Evolutionary conservation across 2,797 vertebrate species (phyloP).

Genomic region (Chaunax sp.): DNA sequence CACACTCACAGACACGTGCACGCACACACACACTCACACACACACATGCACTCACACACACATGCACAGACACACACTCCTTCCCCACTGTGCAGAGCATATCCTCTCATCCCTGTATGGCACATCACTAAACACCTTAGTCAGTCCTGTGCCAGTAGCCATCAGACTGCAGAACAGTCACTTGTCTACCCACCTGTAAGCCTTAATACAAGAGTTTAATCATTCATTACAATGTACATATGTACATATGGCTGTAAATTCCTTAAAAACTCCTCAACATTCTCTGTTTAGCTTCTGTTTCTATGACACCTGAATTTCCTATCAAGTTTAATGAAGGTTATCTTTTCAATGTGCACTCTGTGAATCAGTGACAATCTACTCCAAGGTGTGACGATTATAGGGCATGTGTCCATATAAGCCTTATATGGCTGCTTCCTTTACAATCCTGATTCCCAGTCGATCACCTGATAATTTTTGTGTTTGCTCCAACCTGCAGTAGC

Average conservation of each 20-base stretch:
- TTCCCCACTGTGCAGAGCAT: background rate
- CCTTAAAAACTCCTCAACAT: background rate
- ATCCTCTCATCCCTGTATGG: no score
- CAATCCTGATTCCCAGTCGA: background rate
- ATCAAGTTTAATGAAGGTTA: no score
- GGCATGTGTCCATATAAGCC: background rate
- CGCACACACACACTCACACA: conserved; percentile 2
- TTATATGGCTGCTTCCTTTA: background rate
- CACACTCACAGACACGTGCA: background rate
- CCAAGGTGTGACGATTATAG: background rate
- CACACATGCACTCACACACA: conserved; percentile 4
- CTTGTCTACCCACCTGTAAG: no score
- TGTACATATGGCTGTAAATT: background rate
- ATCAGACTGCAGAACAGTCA: no score
- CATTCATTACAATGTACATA: no score
- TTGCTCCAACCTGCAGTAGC: background rate
- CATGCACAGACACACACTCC: conserved; percentile 8
- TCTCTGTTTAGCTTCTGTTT: background rate
- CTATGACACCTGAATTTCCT: no score
- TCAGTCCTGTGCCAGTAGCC: no score
- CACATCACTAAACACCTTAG: no score
- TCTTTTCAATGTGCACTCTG: background rate
- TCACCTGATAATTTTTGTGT: background rate
- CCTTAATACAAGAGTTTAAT: no score
- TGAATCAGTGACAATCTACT: conserved; percentile 1